These are phyloP conservation scores for Phymastichus coffea DNA, from an alignment of 1,140 invertebrate genomes.

Conservation along the genomic window DNA sequence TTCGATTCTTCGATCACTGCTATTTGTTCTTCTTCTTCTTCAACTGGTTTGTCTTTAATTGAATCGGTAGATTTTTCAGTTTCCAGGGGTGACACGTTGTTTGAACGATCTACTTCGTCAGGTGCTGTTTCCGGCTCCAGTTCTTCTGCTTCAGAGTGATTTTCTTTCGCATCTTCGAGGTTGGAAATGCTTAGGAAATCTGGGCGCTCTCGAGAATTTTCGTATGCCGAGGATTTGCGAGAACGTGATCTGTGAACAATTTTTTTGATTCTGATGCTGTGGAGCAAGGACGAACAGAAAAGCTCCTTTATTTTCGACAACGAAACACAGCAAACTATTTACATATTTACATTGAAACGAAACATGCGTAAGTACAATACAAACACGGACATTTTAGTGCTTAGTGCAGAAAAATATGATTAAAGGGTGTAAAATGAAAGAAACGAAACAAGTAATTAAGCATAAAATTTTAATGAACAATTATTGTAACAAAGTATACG, in stretches of 20 bases:
- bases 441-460: background rate
- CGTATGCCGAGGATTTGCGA: slow-evolving; percentile 31
- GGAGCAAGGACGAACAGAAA: no score
- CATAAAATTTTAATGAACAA: background rate
- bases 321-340: no score
- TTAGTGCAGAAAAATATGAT: background rate
- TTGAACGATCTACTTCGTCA: slow-evolving; percentile 26
- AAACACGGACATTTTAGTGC: background rate
- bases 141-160: slow-evolving; percentile 36
- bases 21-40: slow-evolving; percentile 8
- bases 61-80: background rate
- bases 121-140: slow-evolving; percentile 26
- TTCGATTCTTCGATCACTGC: background rate
- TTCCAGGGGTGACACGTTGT: background rate
- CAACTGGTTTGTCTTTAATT: background rate
- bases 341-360: background rate
- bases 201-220: slow-evolving; percentile 55
- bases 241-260: slow-evolving; percentile 27
- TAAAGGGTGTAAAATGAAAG: background rate
- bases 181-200: slow-evolving; percentile 57
- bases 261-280: no score
- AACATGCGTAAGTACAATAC: background rate
- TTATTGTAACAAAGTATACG: background rate
- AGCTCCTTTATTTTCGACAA: no score
- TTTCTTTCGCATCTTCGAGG: slow-evolving; percentile 46